Percentiles rank a stretch among this genome's conserved stretches.
These are phyloP conservation scores for Turritopsis dohrnii DNA, from an alignment of 30 jellyfish, hydroid and myxozoan species.

Conservation along the genomic window DNA sequence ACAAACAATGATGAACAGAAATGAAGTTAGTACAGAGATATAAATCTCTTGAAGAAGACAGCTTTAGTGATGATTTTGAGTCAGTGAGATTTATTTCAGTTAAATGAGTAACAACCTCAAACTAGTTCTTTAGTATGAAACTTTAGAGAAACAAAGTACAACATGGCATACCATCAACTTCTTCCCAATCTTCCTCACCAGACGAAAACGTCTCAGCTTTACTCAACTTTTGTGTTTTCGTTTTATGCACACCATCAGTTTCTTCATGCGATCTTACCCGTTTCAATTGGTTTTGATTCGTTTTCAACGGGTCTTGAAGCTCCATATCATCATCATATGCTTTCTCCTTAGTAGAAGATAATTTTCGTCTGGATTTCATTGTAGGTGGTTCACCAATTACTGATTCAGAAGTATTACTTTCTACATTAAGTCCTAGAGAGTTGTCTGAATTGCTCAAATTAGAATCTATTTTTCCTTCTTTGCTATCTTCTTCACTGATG, in stretches of 20 bases:
- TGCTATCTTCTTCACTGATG: too few species aligned
- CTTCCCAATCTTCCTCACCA: constrained; percentile 80
- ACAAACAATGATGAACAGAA: too few species aligned
- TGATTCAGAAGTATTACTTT: not conserved
- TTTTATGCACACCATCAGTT: not conserved
- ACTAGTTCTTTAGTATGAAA: too few species aligned
- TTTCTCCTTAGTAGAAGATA: not conserved
- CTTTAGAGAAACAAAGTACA: not conserved
- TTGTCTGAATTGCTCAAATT: not conserved
- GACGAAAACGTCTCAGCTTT: not conserved
- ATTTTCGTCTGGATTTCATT: not conserved
- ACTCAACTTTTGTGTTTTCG: not conserved
- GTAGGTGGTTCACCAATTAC: not conserved
- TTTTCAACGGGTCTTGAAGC: not conserved
- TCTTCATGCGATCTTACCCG: not conserved
- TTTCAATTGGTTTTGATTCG: not conserved
- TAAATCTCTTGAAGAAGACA: too few species aligned
- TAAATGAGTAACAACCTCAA: too few species aligned
- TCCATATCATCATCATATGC: not conserved
- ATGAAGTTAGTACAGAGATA: too few species aligned
- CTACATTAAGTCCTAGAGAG: not conserved
- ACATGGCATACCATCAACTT: constrained; percentile 81
- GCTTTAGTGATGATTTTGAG: too few species aligned
- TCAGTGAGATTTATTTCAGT: too few species aligned
- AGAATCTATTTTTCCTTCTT: not conserved